Evolutionary conservation across 2,888 invertebrate genomes (phyloP), one percentile per base, ranked within the genome.

Genomic region (Galerucella pusilla): DNA sequence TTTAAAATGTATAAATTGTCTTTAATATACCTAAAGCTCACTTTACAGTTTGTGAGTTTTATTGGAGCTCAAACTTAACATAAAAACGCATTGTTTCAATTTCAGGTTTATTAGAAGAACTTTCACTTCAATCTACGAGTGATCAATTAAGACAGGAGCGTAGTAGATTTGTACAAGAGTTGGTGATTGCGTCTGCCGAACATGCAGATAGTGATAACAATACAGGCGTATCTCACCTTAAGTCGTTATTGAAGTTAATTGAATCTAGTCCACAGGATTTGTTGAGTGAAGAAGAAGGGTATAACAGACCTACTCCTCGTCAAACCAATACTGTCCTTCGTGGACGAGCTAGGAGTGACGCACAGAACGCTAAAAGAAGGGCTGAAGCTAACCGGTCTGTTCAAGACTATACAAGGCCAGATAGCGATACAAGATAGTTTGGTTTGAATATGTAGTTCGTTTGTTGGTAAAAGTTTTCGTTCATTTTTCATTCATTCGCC

Each of bases 91-190:
- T 61, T 28, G n/a, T 64, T 45, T 64, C 16, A 9, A 14, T 78
- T 78, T n/a, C 46, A 82, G 82, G 86, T 74, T 80, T 87, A 73
- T 78, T 88, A 64, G 88, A 87, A 90, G 88, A 85, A 89, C 90
- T 86, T 88, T 92, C 86, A 88, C 90, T 85, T 90, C 89, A 90
- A 83, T 88, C 90, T 79, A 88, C 88, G 71, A 85, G 88, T 74
- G 91, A 91, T 81, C 88, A 90, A 81, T 89, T 90, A 82, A 89
- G 91, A 77, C 91, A 91, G 77, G 92, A 93, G 87, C 90, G 91
- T 77, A 91, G 90, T 85, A 89, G 92, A 83, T 94, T 93, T 88
- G 92, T 93, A 78, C 93, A 93, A 87, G 92, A 93, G 86, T 87
- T 94, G 81, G 87, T 93, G 80, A 87, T 93, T 81, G 91, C 92